Conservation (phyloP, 2,797 vertebrate species). For the Crypturellus tataupa region DNA sequence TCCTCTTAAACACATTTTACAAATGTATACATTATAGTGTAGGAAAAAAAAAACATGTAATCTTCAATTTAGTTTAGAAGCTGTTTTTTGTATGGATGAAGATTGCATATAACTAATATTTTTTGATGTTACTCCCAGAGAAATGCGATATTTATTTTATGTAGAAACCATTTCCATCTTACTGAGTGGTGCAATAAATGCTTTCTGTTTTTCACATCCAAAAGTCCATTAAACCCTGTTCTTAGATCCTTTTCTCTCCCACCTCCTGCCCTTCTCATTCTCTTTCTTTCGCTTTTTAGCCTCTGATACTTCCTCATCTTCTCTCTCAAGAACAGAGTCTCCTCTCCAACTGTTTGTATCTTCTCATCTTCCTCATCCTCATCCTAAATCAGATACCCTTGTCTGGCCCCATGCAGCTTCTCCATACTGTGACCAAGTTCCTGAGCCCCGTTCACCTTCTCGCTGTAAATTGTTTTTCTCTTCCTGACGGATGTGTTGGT, state of each 20-base stretch:
- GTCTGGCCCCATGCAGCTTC: slow-evolving; percentile 85
- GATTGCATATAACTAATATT: background rate
- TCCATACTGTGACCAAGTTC: slow-evolving; percentile 86
- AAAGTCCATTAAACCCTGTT: slow-evolving; percentile 73
- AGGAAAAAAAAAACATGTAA: background rate
- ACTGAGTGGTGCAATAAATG: slow-evolving; percentile 39
- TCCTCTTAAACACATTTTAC: background rate
- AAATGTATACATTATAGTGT: background rate
- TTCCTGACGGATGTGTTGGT: slow-evolving; percentile 68
- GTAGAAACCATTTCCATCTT: slow-evolving; percentile 26
- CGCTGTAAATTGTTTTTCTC: slow-evolving; percentile 86
- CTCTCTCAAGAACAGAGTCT: slow-evolving; percentile 90
- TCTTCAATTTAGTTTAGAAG: background rate
- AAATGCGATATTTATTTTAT: slow-evolving; percentile 11
- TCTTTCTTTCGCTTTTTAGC: slow-evolving; percentile 86
- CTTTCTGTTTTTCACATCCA: slow-evolving; percentile 59
- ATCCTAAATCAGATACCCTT: slow-evolving; percentile 83
- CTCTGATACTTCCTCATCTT: slow-evolving; percentile 89
- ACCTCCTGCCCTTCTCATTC: slow-evolving; percentile 71
- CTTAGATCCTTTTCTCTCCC: slow-evolving; percentile 57
- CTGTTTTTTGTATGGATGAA: background rate
- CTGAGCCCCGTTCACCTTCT: slow-evolving; percentile 83
- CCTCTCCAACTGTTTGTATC: slow-evolving; percentile 88
- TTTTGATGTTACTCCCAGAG: background rate
- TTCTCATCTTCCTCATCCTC: slow-evolving; percentile 84